Evolutionary conservation across 2,888 invertebrate genomes (phyloP), one percentile per base, ranked within the genome.

Genomic region (Elysia crispata): DNA sequence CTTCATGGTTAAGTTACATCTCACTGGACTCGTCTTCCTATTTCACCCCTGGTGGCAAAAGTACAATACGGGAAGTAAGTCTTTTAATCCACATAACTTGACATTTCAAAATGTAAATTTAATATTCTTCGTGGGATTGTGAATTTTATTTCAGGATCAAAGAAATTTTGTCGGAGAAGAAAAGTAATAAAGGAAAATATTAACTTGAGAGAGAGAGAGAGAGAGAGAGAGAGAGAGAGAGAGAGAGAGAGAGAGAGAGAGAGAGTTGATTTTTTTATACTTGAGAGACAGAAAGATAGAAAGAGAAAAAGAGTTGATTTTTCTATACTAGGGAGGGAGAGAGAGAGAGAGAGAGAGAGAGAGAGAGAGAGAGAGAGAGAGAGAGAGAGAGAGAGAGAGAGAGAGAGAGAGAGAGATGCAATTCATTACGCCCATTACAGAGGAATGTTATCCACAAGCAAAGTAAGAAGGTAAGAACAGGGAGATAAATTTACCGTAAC

Each of bases 201-300:
- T 11, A 11, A 11, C 11, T 41, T 41, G 5, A 67, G 54, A 67
- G 28, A 66, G 66, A 64, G 76, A 66, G 25, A 66, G 66, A 66
- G 76, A 76, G 50, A 66, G 50, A 67, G 76, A 76, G 66, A 50
- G 25, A 76, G 67, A 76, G 50, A 66, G 50, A 76, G 67, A 76
- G 50, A 33, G 1, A 64, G 64, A 62, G 33, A 62, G 62, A 75
- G 0, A 62, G 23, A 64, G 28, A 8, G 25, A 15, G 23, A 57
- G 18, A 74, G 18, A 25, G 50, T 5, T 3, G 50, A 30, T 30
- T 23, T 50, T 0, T 23, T 31, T 41, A 60, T 6, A 60, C 54
- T n/a, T 25, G 15, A 73, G 1, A 20, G 5, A 73, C 15, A 50
- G 15, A 50, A 5, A 75, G 30, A 75, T 11, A 60, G 60, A 75